phyloP scores from a whole-genome alignment of 2,113 vertebrate species.

The Crotalus helleri region DNA sequence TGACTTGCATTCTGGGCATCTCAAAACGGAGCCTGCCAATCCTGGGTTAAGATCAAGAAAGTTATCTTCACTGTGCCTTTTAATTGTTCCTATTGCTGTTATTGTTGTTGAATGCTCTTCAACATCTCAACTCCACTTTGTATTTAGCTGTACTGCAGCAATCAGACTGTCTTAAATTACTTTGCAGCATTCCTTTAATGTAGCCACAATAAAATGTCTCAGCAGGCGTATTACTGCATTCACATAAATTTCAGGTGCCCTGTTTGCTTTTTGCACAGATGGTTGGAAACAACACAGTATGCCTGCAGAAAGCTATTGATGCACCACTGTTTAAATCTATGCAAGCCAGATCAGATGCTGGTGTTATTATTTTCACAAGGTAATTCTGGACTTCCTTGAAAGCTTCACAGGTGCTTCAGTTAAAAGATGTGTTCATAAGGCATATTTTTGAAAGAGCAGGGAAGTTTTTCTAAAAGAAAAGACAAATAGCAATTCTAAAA shows the following conservation, averaged over 20 bases:
- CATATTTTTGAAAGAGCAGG: background rate
- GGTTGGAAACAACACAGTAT: background rate
- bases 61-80: background rate
- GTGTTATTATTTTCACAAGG: background rate
- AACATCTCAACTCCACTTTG: background rate
- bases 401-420: background rate
- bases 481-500: background rate
- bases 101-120: background rate
- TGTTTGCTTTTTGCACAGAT: background rate
- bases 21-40: conserved; percentile 23
- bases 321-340: background rate
- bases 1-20: conserved; percentile 35
- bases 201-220: background rate
- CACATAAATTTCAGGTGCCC: background rate
- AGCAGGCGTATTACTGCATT: background rate
- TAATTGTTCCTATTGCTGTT: conserved; percentile 50
- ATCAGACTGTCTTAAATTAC: background rate
- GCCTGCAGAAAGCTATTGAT: fast-evolving
- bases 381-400: background rate
- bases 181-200: fast-evolving
- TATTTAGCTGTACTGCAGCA: conserved; percentile 11
- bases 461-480: background rate
- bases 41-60: conserved; percentile 21
- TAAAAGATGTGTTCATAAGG: background rate
- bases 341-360: background rate